Evolutionary conservation across 2,888 invertebrate species (phyloP), one percentile per base, ranked within the genome.

Genomic region (Thereva unica): DNA sequence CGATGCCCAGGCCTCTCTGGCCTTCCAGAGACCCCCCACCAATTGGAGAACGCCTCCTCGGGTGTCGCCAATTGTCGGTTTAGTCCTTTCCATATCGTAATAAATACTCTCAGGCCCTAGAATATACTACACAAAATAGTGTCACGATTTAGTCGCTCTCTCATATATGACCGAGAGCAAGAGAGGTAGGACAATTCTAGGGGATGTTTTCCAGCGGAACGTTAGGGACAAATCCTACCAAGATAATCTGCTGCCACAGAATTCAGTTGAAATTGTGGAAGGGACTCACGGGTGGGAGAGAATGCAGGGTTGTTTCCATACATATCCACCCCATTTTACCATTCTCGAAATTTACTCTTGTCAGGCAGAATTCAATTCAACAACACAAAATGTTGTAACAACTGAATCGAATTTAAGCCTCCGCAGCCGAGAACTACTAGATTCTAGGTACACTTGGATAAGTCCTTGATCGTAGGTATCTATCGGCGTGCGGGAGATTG

Each of bases 361-460:
- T 68, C 68, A 66, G 50, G 55, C 47, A 55, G 59, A 68, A 68
- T 68, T 68, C 49, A 66, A 68, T 66, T 65, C 54, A 68, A 68
- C 65, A 67, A 61, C 59, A 49, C 61, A 47, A 65, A 68, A 49
- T 61, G 59, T 68, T 67, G 64, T 64, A 67, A 64, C 66, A 66
- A 57, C 67, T 56, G 50, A 67, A 67, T 67, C 67, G 64, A 67
- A 67, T 64, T 67, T 64, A 67, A 67, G 64, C 64, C 64, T 55
- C 55, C 41, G 50, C 61, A 61, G 23, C 41, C 61, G 61, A 61
- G 49, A 50, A 38, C 61, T n/a, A 61, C 61, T 61, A 50, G 61
- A 23, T 61, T 40, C 50, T 61, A 50, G 49, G 34, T 49, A 50
- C 50, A 61, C 50, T 40, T 61, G 40, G 61, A 49, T 61, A 50